phyloP scores from a whole-genome alignment of 2,888 invertebrate genomes.

The Willowsia nigromaculata region DNA sequence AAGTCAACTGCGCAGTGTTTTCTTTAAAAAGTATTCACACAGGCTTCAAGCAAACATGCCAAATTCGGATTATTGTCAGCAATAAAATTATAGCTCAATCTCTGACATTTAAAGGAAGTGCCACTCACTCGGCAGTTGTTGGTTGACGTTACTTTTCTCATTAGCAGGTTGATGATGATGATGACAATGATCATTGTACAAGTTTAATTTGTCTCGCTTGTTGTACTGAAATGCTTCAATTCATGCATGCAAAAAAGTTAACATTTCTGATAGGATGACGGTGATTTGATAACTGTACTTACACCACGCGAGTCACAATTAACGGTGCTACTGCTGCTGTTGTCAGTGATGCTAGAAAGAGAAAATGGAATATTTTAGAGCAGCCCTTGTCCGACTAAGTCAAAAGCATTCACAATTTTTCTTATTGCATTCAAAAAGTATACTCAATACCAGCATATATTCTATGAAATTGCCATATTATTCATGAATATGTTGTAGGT shows the following conservation, averaged over 20 bases:
- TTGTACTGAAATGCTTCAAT: conserved; percentile 56
- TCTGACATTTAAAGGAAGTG: conserved; percentile 54
- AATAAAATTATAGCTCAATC: conserved; percentile 44
- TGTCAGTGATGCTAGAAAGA: background rate
- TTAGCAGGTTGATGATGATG: background rate
- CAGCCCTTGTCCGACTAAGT: no score
- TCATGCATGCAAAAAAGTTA: conserved; percentile 56
- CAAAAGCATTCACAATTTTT: no score
- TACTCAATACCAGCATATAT: no score
- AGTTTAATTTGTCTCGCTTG: conserved; percentile 63
- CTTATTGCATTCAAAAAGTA: no score
- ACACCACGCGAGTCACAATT: conserved; percentile 9
- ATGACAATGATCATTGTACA: conserved; percentile 37
- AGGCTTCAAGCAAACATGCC: conserved; percentile 52
- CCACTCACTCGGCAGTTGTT: conserved; percentile 13
- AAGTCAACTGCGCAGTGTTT: background rate
- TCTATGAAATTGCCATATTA: no score
- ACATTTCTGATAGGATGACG: conserved; percentile 1
- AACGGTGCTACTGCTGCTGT: conserved; percentile 4
- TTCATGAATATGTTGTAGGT: no score
- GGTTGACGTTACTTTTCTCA: conserved; percentile 63
- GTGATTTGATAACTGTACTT: conserved; percentile 37
- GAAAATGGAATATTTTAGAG: no score
- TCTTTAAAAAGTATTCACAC: background rate
- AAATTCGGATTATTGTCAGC: conserved; percentile 56